These are phyloP conservation scores for Andrena fulva DNA, from an alignment of 2,888 invertebrate genomes.

Conservation along the genomic window DNA sequence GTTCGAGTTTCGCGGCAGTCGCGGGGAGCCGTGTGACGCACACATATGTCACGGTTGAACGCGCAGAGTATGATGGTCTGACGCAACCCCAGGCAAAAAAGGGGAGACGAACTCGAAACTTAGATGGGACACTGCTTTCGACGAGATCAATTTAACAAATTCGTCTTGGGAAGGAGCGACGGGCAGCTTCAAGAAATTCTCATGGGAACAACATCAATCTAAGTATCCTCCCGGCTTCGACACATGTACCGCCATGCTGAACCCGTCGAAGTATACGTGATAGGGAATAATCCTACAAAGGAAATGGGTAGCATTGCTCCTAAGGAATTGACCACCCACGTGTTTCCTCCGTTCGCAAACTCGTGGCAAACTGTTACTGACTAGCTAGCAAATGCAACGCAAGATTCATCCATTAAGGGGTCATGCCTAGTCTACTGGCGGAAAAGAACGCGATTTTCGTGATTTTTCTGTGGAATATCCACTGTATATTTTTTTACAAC, in stretches of 20 bases:
- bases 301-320: background rate
- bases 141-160: conserved; percentile 36
- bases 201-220: conserved; percentile 7
- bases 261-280: conserved; percentile 17
- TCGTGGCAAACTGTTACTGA: too few species aligned
- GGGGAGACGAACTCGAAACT: conserved; percentile 21
- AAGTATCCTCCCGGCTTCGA: conserved; percentile 8
- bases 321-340: too few species aligned
- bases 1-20: conserved; percentile 43
- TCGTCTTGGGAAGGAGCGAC: background rate
- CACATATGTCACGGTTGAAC: conserved; percentile 4
- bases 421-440: too few species aligned
- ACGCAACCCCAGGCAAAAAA: conserved; percentile 4
- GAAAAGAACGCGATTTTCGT: too few species aligned
- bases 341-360: too few species aligned
- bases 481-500: too few species aligned
- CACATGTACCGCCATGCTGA: conserved; percentile 14
- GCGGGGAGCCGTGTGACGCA: background rate
- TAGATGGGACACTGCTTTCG: conserved; percentile 24
- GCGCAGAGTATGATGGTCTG: conserved; percentile 2
- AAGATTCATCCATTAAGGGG: too few species aligned
- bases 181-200: background rate
- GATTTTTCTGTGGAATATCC: too few species aligned
- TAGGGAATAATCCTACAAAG: background rate
- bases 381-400: too few species aligned